These are phyloP conservation scores for Euglossa dilemma DNA, from an alignment of 1,140 invertebrate species.

Conservation along the genomic window DNA sequence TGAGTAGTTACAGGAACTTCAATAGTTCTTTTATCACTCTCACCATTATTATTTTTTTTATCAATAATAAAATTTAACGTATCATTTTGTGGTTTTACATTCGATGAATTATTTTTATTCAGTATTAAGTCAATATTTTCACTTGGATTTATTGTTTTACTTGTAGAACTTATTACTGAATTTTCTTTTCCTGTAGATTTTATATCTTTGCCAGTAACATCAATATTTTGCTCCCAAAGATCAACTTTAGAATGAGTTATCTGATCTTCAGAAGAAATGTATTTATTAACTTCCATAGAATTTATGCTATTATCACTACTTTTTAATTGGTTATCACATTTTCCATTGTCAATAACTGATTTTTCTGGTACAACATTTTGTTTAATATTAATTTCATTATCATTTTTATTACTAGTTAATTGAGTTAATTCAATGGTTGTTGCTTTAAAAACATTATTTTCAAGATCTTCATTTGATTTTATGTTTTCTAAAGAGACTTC, in stretches of 20 bases:
- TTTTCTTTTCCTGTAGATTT: constrained; percentile 31
- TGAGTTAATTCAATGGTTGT: background rate
- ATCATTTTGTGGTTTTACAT: background rate
- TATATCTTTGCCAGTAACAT: background rate
- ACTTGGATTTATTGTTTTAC: constrained; percentile 20
- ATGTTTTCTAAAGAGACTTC: background rate
- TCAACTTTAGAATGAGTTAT: background rate
- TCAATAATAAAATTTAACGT: background rate
- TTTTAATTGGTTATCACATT: constrained; percentile 35
- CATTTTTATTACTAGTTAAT: background rate
- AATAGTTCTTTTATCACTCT: constrained; percentile 36
- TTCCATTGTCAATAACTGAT: background rate
- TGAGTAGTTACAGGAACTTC: background rate
- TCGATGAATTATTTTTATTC: constrained; percentile 23
- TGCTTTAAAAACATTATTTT: background rate
- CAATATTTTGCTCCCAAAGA: constrained; percentile 7
- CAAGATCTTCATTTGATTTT: background rate
- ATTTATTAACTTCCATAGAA: constrained; percentile 3
- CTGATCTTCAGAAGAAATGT: constrained; percentile 12
- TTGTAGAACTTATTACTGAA: constrained; percentile 23
- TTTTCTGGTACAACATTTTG: constrained; percentile 15
- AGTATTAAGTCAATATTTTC: constrained; percentile 8
- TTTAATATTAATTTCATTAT: constrained; percentile 2
- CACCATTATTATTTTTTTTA: constrained; percentile 16
- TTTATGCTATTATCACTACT: constrained; percentile 31